A percentile compares a stretch with the other conserved stretches of the same genome.
These are phyloP conservation scores for Bombyx mandarina DNA, from an alignment of 1,140 invertebrate genomes.

Conservation along the genomic window DNA sequence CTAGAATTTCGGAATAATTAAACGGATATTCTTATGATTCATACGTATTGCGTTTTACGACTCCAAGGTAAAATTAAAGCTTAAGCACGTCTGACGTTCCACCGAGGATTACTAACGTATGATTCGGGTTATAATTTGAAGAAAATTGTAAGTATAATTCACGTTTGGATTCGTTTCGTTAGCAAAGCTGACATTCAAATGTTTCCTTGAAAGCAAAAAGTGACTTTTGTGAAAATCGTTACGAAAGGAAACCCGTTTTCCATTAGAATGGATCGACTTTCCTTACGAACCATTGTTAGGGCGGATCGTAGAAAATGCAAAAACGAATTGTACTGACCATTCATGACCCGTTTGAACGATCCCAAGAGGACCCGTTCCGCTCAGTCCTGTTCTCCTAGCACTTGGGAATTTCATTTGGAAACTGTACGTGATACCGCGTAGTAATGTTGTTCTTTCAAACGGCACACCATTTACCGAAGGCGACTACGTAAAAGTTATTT, in stretches of 20 bases:
- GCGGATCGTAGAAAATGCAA: constrained; percentile 22
- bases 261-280: constrained; percentile 14
- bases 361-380: constrained; percentile 17
- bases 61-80: neutral
- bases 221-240: too few relatives aligned
- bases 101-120: too few relatives aligned
- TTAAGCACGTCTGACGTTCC: too few relatives aligned
- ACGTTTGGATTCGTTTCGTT: too few relatives aligned
- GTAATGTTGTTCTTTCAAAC: constrained; percentile 40
- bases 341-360: constrained; percentile 22
- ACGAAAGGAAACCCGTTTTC: constrained; percentile 8
- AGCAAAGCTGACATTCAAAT: too few relatives aligned
- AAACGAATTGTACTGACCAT: constrained; percentile 26
- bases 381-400: constrained; percentile 26
- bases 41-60: constrained; percentile 4
- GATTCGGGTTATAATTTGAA: too few relatives aligned
- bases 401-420: constrained; percentile 56
- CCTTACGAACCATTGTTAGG: constrained; percentile 12
- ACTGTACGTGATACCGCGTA: constrained; percentile 44
- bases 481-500: constrained; percentile 35
- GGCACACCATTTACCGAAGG: neutral
- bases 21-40: constrained; percentile 10
- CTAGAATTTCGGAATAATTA: constrained; percentile 23
- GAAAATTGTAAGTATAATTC: too few relatives aligned
- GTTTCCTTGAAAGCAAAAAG: too few relatives aligned